Base-by-base conservation (phyloP, 2,888 invertebrate genomes). In the Danaus chrysippus region DNA sequence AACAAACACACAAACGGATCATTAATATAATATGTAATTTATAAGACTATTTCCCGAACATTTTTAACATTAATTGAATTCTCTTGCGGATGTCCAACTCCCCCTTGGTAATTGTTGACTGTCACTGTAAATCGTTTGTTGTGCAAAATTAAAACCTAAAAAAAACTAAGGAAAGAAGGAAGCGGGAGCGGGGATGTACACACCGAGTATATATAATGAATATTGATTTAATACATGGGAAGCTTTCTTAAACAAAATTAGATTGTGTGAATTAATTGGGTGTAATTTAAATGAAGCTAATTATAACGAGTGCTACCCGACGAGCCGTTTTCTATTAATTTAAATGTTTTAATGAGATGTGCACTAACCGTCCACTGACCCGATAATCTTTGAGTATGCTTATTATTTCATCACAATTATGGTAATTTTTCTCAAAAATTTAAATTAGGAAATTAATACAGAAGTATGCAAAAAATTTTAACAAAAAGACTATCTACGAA, bases 341-440 rank as follows among this genome's bases (percentile, higher is more conserved):
- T 70, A 63, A 70, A 73, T 68, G 73, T 73, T 71, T 70, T 77
- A 79, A 79, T 76, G 78, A 79, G 79, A 76, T 72, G 71, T 61
- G 67, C 46, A 15, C 19, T 46, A 23, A 42, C 56, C 49, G 15
- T 15, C 53, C 53, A 42, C 41, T 53, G 49, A 49, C 34, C 23
- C 54, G 49, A 17, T 49, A 49, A 49, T 49, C 17, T 49, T 13
- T 56, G 43, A 15, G 59, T 56, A 56, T 61, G 61, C 56, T 56
- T 56, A 53, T 54, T 57, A 54, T 53, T 53, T 53, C 34, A 56
- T 49, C 49, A 13, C 56, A 56, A 23, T 56, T 56, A 44, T 44
- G 56, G 19, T 56, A 42, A 56, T 61, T 56, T n/a, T 43, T 56
- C 44, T n/a, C 43, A 23, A 13, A 54, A 42, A 53, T 43, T n/a